Evolutionary conservation across 2,888 invertebrate genomes (phyloP).

Genomic region (Pachycephus smyrnensis): DNA sequence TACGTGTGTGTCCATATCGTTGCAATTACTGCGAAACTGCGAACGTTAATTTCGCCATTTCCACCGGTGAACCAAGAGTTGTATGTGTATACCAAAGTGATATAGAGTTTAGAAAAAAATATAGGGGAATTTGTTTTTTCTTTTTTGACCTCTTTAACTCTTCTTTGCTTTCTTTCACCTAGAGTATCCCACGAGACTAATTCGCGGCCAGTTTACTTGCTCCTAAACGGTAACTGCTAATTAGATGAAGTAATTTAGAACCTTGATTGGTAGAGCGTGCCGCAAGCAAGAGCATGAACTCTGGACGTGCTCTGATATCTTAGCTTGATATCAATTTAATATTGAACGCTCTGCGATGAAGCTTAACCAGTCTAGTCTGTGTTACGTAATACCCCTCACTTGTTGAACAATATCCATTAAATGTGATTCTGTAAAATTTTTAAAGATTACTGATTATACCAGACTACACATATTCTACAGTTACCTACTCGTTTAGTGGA

Average conservation of each 20-base stretch:
- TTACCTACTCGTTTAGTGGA: background rate
- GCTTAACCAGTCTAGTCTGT: background rate
- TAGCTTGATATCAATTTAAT: constrained; percentile 49
- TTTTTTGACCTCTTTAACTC: background rate
- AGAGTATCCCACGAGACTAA: background rate
- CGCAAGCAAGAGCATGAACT: constrained; percentile 43
- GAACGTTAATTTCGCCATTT: constrained; percentile 26
- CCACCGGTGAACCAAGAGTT: background rate
- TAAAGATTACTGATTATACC: background rate
- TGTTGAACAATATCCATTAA: background rate
- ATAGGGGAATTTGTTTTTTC: background rate
- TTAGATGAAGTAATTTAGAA: constrained; percentile 52
- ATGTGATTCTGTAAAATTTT: background rate
- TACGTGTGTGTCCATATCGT: background rate
- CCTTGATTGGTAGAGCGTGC: constrained; percentile 45
- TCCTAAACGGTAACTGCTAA: constrained; percentile 47
- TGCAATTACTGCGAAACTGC: constrained; percentile 13
- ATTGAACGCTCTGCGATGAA: constrained; percentile 14
- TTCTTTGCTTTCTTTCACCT: background rate
- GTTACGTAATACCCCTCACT: background rate
- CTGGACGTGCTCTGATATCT: constrained; percentile 51
- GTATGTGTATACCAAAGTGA: background rate
- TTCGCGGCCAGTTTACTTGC: constrained; percentile 33
- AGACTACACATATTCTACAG: background rate
- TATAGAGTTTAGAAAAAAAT: background rate